Base-by-base conservation (phyloP, 2,113 vertebrate genomes). In the Orthochromis malagaraziensis region DNA sequence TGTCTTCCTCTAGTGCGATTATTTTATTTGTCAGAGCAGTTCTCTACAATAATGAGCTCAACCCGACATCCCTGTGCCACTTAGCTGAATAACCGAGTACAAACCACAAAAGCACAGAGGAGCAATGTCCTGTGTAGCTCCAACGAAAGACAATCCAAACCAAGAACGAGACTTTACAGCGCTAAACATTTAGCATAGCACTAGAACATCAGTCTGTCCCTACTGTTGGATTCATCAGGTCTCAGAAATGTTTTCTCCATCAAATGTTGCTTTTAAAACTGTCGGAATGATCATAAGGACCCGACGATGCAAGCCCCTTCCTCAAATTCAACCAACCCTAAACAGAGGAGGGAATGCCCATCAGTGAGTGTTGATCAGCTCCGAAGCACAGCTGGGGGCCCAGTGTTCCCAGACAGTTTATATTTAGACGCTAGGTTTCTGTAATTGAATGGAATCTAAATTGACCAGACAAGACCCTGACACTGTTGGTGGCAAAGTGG, bases 371-470 rank as follows among this genome's bases (percentile, higher is more conserved):
- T 35, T 82, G 86, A 87, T 65, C 85, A 57, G 84, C 57, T 87
- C 51, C 12, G 4, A 5, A 57, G 55, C 79, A 38, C 85, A 90
- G 93, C 70, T 73, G 75, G 83, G 83, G 79, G 84, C 79, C 75
- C 70, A 70, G 84, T 88, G 82, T 90, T 87, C 88, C 83, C 88
- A 91, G 85, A 90, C 88, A 73, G 82, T 87, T 85, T 89, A 91
- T 92, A 83, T 93, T 93, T 91, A 87, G 85, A 86, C 31, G 8
- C 70, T 63, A 54, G 79, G 83, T 87, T 89, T 58, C 75, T 47
- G 87, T 90, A 89, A 92, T 83, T 92, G 84, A 92, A 87, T 91
- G 91, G 84, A 94, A 91, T 91, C 87, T 89, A 92, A 92, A 91
- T 79, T 90, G 88, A 95, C 83, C 91, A 90, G 89, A 91, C 85